phyloP scores from a whole-genome alignment of 1,140 invertebrate species.

The Eriocheir sinensis region DNA sequence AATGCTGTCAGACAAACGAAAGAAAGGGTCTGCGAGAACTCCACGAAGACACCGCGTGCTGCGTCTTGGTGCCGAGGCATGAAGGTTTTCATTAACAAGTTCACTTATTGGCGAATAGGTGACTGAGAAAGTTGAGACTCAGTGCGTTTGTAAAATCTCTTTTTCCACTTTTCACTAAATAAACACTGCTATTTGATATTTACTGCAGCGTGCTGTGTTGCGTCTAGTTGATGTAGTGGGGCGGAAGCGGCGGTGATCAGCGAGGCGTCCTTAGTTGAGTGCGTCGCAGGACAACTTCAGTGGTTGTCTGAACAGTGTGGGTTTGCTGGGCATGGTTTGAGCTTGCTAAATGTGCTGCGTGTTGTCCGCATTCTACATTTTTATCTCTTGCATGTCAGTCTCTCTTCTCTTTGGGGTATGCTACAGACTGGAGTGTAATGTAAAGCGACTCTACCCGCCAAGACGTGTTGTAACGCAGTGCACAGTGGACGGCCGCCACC shows the following conservation, averaged over 20 bases:
- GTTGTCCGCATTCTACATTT: neutral
- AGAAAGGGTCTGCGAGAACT: too few relatives aligned
- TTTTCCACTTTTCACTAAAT: neutral
- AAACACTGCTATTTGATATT: neutral
- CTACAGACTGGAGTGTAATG: constrained; percentile 34
- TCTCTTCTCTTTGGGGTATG: constrained; percentile 40
- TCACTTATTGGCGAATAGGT: too few relatives aligned
- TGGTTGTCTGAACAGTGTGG: neutral
- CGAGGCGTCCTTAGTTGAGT: too few relatives aligned
- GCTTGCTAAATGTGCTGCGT: neutral
- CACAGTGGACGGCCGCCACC: neutral
- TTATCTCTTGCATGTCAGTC: neutral
- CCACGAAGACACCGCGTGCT: too few relatives aligned
- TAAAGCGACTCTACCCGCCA: neutral
- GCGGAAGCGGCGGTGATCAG: neutral
- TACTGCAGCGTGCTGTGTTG: neutral
- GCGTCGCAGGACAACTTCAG: too few relatives aligned
- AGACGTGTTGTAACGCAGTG: neutral
- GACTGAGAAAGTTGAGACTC: too few relatives aligned
- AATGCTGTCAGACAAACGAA: neutral
- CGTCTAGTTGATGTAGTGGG: neutral
- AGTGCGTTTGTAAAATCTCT: neutral
- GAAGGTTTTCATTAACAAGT: too few relatives aligned
- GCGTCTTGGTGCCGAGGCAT: too few relatives aligned
- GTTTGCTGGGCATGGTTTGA: neutral